Evolutionary conservation across 2,888 invertebrate species (phyloP), one percentile per base, ranked within the genome.

Genomic region (Sphaerophoria taeniata): DNA sequence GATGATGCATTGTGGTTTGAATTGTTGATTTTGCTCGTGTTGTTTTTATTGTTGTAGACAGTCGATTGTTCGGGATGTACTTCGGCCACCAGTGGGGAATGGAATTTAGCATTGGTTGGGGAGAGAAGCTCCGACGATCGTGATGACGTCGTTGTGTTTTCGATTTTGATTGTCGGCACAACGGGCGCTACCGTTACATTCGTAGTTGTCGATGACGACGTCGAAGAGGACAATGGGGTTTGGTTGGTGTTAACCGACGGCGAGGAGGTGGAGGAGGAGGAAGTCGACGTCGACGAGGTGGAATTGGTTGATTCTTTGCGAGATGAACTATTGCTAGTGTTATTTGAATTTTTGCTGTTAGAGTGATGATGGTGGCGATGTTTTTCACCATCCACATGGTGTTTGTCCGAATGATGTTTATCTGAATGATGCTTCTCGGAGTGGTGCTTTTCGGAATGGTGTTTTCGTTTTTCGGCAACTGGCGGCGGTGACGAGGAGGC

Each of bases 41-140:
- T 58, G 6, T 65, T 63, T 33, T 5, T 36, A 5, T 67, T 67
- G 86, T 86, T 63, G 80, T 80, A 81, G 34, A 73, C 9, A 49
- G 12, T 67, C 11, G 91, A 88, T 87, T 91, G 91, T 75, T 91
- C 91, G 0, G 91, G 91, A 89, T 91, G 91, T 39, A 91, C 91
- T 81, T 91, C 91, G 24, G 91, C 91, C 16, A 91, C 91, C 49
- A 91, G 87, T 2, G 91, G 91, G 6, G 91, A 90, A 60, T 91
- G 88, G 78, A 91, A 91, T 88, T 91, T 91, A 12, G 88, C 89
- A 87, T 90, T 90, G 24, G 90, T 88, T 72, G 88, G 89, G 4
- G 89, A 86, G 75, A 89, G 88, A 53, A 90, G 87, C 70, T 87
- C 89, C 61, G 33, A 87, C 87, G 75, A 70, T 73, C 86, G 63